These are phyloP conservation scores for Drosophila cracens DNA, from an alignment of 2,888 invertebrate species.

Conservation along the genomic window DNA sequence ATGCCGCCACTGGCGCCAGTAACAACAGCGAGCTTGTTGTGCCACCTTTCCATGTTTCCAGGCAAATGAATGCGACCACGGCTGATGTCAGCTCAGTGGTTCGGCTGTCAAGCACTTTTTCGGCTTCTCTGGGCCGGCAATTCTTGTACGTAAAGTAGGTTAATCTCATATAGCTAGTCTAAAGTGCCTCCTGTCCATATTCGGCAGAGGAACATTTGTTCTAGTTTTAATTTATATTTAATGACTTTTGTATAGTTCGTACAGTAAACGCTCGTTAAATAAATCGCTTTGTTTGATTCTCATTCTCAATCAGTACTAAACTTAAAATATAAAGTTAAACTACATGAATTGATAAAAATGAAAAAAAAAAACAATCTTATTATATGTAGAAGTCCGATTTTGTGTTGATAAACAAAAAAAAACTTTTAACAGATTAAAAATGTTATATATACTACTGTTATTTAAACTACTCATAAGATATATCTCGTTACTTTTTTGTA, in stretches of 20 bases:
- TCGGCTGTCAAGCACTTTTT: conserved; percentile 20
- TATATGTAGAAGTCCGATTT: neutral
- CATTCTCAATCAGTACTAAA: neutral
- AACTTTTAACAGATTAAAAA: neutral
- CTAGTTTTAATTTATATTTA: neutral
- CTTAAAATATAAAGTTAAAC: neutral
- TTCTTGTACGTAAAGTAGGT: conserved; percentile 28
- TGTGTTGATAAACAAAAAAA: neutral
- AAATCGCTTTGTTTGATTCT: neutral
- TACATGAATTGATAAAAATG: neutral
- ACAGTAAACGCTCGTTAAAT: neutral
- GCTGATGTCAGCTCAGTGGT: neutral
- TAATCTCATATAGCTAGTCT: conserved; percentile 25
- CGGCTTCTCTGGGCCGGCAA: conserved; percentile 30
- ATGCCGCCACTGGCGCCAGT: conserved; percentile 89
- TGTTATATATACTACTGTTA: neutral
- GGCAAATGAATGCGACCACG: conserved; percentile 5
- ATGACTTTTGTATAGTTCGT: neutral
- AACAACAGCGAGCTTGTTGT: conserved; percentile 87
- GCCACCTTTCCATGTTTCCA: conserved; percentile 87
- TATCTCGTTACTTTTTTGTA: neutral
- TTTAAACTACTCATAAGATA: neutral
- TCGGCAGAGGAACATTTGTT: neutral
- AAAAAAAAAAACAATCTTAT: neutral
- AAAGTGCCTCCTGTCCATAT: neutral